Conservation (phyloP, 2,797 vertebrate species). For the Hyperoplus immaculatus region DNA sequence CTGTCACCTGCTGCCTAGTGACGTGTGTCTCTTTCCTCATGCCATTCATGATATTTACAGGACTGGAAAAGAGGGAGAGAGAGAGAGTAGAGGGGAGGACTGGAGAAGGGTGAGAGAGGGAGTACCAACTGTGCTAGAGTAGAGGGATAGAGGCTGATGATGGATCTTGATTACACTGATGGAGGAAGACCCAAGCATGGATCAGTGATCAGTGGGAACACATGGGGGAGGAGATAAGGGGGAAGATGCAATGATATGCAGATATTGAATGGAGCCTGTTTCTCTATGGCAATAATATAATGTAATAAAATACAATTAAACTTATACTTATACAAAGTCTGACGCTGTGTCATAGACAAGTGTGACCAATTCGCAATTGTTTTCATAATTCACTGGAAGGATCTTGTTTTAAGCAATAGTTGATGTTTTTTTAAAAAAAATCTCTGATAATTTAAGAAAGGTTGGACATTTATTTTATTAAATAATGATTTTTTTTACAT, state of each 20-base stretch:
- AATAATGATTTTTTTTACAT: too few species aligned
- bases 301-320: neutral
- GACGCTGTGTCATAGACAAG: neutral
- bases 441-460: too few species aligned
- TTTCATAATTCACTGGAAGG: neutral
- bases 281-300: neutral
- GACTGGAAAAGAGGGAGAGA: neutral
- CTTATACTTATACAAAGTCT: neutral
- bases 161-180: slow-evolving; percentile 20
- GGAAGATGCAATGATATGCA: slow-evolving; percentile 14
- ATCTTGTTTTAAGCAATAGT: neutral
- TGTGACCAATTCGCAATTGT: neutral
- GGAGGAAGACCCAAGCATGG: slow-evolving; percentile 39
- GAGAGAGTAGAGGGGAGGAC: neutral
- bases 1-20: slow-evolving; percentile 20
- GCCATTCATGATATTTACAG: neutral
- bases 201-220: slow-evolving; percentile 26
- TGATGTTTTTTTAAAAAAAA: neutral
- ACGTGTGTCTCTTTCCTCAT: slow-evolving; percentile 6
- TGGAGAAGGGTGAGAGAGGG: neutral
- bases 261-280: neutral
- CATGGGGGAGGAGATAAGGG: slow-evolving; percentile 17
- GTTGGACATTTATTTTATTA: too few species aligned
- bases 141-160: slow-evolving; percentile 22
- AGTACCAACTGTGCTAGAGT: neutral